These are phyloP conservation scores for Spisula subtruncata DNA, from an alignment of 2,888 invertebrate genomes.

Conservation along the genomic window DNA sequence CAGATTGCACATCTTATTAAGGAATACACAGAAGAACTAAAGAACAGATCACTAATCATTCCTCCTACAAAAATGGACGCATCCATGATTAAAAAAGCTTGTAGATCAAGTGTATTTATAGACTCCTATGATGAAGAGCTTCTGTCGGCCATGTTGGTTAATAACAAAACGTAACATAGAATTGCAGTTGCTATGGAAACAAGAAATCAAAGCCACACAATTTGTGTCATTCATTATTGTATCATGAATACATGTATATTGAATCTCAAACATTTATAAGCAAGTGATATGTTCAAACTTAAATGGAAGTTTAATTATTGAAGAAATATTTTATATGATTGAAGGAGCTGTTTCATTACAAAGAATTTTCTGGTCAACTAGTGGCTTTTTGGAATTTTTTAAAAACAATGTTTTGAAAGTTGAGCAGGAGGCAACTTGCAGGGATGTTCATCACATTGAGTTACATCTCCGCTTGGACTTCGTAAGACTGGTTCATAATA, in stretches of 20 bases:
- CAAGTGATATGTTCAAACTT: background rate
- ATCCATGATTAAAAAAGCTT: conserved; percentile 61
- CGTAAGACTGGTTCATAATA: too few species aligned
- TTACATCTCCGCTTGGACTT: too few species aligned
- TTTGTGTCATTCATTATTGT: background rate
- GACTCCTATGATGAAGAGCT: conserved; percentile 73
- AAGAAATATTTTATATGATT: background rate
- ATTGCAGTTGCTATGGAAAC: background rate
- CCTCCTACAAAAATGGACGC: conserved; percentile 69
- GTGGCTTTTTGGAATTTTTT: too few species aligned
- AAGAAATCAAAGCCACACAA: background rate
- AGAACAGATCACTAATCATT: conserved; percentile 75
- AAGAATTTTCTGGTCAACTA: background rate
- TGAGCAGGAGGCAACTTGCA: too few species aligned
- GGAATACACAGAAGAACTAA: conserved; percentile 90
- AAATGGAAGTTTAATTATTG: background rate
- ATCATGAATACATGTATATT: background rate
- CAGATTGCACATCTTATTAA: conserved; percentile 97
- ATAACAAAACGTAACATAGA: conserved; percentile 30
- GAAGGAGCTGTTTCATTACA: background rate
- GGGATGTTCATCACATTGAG: too few species aligned
- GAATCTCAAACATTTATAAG: background rate
- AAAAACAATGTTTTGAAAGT: too few species aligned
- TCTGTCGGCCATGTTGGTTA: conserved; percentile 64
- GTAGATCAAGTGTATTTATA: conserved; percentile 76